Percentiles rank a stretch among this genome's conserved stretches.
phyloP scores from a whole-genome alignment of 2,888 invertebrate genomes.

The Notodonta ziczac region DNA sequence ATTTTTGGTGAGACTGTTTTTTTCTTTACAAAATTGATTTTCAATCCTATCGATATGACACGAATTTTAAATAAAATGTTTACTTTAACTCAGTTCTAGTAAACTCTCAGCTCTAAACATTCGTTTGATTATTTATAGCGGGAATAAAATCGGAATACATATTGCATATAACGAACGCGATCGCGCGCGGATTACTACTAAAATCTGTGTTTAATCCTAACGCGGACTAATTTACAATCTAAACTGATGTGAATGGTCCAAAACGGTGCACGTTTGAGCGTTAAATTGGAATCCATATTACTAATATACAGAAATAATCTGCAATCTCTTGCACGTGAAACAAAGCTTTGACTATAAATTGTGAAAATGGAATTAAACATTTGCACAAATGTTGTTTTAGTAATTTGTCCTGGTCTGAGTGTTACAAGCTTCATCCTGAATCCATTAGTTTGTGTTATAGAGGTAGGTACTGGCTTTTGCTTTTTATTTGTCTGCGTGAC shows the following conservation, averaged over 20 bases:
- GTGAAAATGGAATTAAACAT: conserved; percentile 21
- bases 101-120: background rate
- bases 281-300: background rate
- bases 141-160: background rate
- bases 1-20: too few species aligned
- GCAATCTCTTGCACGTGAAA: background rate
- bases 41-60: too few species aligned
- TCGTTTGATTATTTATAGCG: background rate
- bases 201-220: background rate
- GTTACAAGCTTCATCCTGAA: too few species aligned
- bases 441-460: too few species aligned
- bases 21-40: too few species aligned
- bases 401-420: too few species aligned
- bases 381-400: background rate
- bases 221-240: background rate
- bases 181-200: background rate
- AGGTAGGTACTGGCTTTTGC: too few species aligned
- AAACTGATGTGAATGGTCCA: conserved; percentile 1
- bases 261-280: background rate
- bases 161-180: background rate
- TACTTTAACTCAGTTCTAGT: background rate
- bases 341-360: conserved; percentile 18
- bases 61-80: conserved; percentile 26
- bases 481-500: too few species aligned
- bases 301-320: conserved; percentile 1